Evolutionary conservation across 2,888 invertebrate species (phyloP).

Genomic region (Cryptophagus acutangulus): DNA sequence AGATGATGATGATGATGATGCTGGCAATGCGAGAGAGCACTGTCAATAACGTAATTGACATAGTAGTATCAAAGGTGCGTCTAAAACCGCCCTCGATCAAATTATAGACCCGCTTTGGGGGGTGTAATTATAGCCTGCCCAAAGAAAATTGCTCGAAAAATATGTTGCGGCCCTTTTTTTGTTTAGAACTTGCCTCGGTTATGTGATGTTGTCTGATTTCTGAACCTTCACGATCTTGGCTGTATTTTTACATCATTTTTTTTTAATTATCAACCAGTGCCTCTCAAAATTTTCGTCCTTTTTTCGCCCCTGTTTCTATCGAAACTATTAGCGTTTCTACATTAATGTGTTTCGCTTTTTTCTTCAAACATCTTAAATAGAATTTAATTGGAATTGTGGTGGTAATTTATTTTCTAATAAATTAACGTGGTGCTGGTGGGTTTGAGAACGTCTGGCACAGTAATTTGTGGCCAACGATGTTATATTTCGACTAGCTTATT

Average conservation of each 20-base stretch:
- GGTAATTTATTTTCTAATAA: not conserved
- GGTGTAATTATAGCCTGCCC: constrained; percentile 47
- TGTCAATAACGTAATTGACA: constrained; percentile 42
- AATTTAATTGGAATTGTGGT: not conserved
- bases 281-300: constrained; percentile 4
- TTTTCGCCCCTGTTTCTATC: not conserved
- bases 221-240: constrained; percentile 13
- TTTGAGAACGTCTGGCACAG: constrained; percentile 13
- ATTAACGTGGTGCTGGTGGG: not conserved
- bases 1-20: constrained; percentile 6
- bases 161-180: constrained; percentile 33
- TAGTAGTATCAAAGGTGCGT: constrained; percentile 46
- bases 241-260: constrained; percentile 8
- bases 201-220: constrained; percentile 14
- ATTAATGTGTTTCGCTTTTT: not conserved
- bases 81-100: constrained; percentile 43
- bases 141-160: constrained; percentile 46
- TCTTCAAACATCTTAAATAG: not conserved
- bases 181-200: constrained; percentile 14
- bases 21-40: constrained; percentile 6
- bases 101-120: constrained; percentile 45
- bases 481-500: constrained; percentile 15
- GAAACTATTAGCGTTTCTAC: not conserved
- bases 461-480: constrained; percentile 16
- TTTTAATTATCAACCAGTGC: constrained; percentile 5